These are phyloP conservation scores for Buphagus erythrorhynchus DNA, from an alignment of 2,797 vertebrate species.

Conservation along the genomic window DNA sequence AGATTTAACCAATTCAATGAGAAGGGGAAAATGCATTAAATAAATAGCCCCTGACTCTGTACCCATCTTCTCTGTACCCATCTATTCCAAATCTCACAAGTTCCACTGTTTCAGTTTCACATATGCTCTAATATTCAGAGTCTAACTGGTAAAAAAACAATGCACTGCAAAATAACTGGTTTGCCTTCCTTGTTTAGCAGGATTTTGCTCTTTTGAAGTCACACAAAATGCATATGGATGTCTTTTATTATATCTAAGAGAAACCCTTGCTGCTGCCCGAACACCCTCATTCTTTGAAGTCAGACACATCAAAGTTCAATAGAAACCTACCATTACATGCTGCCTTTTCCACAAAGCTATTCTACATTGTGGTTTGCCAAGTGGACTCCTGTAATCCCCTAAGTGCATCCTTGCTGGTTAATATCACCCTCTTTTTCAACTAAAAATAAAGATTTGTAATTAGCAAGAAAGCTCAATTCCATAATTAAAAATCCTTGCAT, in stretches of 20 bases:
- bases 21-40: background rate
- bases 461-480: background rate
- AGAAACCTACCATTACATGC: background rate
- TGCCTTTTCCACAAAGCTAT: background rate
- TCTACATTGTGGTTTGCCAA: background rate
- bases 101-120: background rate
- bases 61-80: too few relatives aligned
- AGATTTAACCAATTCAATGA: background rate
- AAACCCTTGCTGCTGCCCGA: constrained; percentile 7
- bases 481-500: constrained; percentile 32
- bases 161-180: background rate
- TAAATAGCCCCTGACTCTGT: background rate
- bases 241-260: background rate
- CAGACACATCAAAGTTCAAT: constrained; percentile 15
- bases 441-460: constrained; percentile 47
- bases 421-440: background rate
- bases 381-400: background rate
- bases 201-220: background rate
- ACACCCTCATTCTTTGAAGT: constrained; percentile 27
- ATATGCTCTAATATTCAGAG: background rate
- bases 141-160: background rate
- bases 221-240: background rate
- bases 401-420: constrained; percentile 12
- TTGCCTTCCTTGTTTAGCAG: background rate
- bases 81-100: background rate